phyloP scores from a whole-genome alignment of 2,797 vertebrate species.

The Dicrostonyx torquatus region DNA sequence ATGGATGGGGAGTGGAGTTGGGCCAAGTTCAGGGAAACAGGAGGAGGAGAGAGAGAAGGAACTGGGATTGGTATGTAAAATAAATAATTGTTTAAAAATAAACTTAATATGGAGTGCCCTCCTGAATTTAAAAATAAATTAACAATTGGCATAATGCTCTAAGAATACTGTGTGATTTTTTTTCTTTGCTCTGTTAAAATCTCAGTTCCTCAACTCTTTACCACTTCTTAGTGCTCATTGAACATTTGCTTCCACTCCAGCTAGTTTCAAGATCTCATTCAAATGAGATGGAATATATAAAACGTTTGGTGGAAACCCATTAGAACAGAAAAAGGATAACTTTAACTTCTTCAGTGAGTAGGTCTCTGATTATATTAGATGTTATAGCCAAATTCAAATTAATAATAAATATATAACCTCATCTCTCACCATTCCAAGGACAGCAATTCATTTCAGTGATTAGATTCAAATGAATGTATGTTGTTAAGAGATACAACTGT shows the following conservation, averaged over 20 bases:
- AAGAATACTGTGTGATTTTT: neutral
- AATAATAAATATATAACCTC: conserved; percentile 51
- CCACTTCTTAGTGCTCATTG: conserved; percentile 63
- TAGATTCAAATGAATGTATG: neutral
- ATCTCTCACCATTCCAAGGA: neutral
- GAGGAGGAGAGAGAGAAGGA: too few relatives aligned
- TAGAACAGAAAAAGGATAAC: conserved; percentile 27
- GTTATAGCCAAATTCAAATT: conserved; percentile 47
- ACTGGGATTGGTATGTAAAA: too few relatives aligned
- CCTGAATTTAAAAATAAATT: conserved; percentile 54
- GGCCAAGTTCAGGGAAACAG: too few relatives aligned
- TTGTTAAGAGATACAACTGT: conserved; percentile 2
- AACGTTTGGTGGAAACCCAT: conserved; percentile 39
- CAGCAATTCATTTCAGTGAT: neutral
- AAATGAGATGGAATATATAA: conserved; percentile 32
- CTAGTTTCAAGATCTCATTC: neutral
- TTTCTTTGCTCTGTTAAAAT: conserved; percentile 56
- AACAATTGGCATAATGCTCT: neutral
- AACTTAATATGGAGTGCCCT: neutral
- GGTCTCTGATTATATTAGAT: conserved; percentile 30
- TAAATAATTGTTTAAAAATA: neutral
- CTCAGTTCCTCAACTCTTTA: conserved; percentile 27
- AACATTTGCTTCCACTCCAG: conserved; percentile 61
- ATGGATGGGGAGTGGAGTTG: too few relatives aligned
- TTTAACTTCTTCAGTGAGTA: conserved; percentile 62